Evolutionary conservation across 1,140 invertebrate species (phyloP), one percentile per base, ranked within the genome.

Genomic region (Trissolcus basalis): DNA sequence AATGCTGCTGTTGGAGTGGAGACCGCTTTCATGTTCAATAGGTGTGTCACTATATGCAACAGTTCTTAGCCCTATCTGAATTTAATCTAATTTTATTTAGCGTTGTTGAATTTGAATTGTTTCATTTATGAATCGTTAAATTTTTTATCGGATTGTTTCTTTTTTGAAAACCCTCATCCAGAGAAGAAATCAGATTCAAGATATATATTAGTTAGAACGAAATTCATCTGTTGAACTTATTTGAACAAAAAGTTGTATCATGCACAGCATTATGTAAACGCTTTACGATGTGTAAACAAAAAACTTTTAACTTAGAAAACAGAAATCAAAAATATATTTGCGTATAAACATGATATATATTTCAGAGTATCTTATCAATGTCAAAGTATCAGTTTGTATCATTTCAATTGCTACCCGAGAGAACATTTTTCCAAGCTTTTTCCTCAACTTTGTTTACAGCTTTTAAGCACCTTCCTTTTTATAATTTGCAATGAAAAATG

Each of bases 1-100:
- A 70, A 55, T 49, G 65, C 65, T 47, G 55, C 48, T 59, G 60
- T 55, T 55, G 51, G 51, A 58, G 50, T 64, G 55, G 19, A 71
- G 53, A 51, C 50, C 58, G 50, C 51, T 71, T 71, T 39, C 49
- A 51, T 56, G 59, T 71, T 50, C 58, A 27, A 27, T 27, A 27
- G 19, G 19, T 27, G 19, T 27, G 19, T 27, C 19, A 6, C 19
- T 27, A 27, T 27, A n/a, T n/a, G n/a, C n/a, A 27, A 27, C 19
- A 27, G 19, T 27, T 27, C 19, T 27, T 27, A 27, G 19, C 19
- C 6, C 19, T 27, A 27, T 27, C 19, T 27, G 6, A 27, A 27
- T 27, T 27, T 27, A 27, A 27, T 27, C 19, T 27, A 3, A 27
- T 27, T 27, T 27, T 27, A 27, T 3, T 27, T 27, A 27, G 19